Base-by-base conservation (phyloP, 1,140 invertebrate genomes). In the Drosophila asahinai region DNA sequence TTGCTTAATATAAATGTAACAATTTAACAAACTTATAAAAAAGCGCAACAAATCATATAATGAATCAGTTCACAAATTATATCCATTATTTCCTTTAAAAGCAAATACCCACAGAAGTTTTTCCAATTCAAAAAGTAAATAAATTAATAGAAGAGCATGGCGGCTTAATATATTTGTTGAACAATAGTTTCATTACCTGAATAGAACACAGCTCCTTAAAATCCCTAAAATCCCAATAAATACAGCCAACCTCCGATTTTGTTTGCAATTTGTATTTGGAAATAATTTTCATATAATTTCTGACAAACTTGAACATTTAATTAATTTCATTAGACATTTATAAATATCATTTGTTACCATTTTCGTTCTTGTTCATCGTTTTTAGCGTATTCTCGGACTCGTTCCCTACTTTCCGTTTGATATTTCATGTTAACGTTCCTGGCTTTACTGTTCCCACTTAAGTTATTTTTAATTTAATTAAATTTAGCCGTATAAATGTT, bases 231-330 rank as follows among this genome's bases (percentile, higher is more conserved):
- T 17, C 33, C 15, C 9, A 43, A 17, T 27, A 8, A 36, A 30
- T 15, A n/a, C 5, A 25, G 30, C 33, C 33, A 42, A 49, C 19
- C 11, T 8, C 6, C 1, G 0, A 17, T 25, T 30, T 63, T 63
- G 72, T 61, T 75, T 83, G 65, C 72, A 65, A 73, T 81, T 76
- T 71, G 48, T 84, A 70, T 62, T 76, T 76, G 71, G 49, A 77
- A 71, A 86, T 77, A 45, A 86, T 64, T 86, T 81, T 58, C 73
- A 90, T 89, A 89, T 89, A 89, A 89, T 89, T 84, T 90, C 72
- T 91, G 86, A 90, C 86, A 90, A 90, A 90, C 86, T 90, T 90
- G 86, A 90, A 90, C 86, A 90, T 90, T 90, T 73, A 90, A 81
- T 86, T 90, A 77, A 68, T 77, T 90, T 86, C 60, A 77, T 89